phyloP scores from a whole-genome alignment of 2,797 vertebrate species.

The Podargus strigoides region DNA sequence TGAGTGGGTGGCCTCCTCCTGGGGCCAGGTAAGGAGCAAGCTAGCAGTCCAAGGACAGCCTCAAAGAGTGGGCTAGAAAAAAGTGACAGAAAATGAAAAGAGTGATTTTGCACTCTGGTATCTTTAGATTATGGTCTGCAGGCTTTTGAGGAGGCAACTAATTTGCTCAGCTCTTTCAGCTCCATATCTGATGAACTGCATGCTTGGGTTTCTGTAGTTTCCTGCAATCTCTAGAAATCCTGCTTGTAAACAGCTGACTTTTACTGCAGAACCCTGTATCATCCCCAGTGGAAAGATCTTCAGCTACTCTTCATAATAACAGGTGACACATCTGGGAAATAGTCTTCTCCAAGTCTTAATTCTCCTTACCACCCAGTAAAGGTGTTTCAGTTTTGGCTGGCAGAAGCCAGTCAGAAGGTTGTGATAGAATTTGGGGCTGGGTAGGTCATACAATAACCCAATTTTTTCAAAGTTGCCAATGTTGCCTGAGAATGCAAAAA shows the following conservation, averaged over 20 bases:
- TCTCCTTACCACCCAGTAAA: background rate
- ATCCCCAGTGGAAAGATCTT: background rate
- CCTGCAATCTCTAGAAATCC: background rate
- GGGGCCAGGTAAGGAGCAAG: constrained; percentile 76
- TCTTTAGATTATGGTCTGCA: background rate
- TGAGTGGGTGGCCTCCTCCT: constrained; percentile 80
- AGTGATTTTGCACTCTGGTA: background rate
- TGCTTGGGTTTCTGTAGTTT: background rate
- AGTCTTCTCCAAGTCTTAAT: background rate
- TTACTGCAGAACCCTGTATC: background rate
- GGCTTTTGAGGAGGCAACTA: background rate
- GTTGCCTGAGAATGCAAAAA: background rate
- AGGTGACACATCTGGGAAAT: background rate
- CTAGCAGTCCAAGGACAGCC: background rate
- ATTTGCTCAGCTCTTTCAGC: background rate
- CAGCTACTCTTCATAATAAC: background rate
- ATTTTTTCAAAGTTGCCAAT: background rate
- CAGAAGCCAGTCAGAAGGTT: background rate
- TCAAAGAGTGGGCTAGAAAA: background rate
- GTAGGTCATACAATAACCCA: background rate
- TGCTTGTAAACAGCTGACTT: background rate
- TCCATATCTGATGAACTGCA: background rate
- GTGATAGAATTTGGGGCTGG: background rate
- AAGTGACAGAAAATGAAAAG: background rate
- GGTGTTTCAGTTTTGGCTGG: background rate